These are phyloP conservation scores for Peromyscus leucopus DNA, from an alignment of 2,113 vertebrate species.

Conservation along the genomic window DNA sequence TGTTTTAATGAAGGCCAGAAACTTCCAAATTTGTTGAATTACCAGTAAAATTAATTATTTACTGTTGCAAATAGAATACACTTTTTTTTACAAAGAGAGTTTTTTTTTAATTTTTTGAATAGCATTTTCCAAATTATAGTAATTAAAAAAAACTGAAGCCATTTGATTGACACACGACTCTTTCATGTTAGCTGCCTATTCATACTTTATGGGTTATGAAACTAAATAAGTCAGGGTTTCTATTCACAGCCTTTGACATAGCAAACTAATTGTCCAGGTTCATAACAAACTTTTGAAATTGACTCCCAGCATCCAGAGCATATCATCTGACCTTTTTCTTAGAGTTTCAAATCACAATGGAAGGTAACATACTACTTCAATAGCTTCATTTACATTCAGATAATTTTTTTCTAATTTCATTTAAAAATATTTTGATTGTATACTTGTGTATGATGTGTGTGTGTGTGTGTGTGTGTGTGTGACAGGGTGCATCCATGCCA, in stretches of 20 bases:
- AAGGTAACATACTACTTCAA: background rate
- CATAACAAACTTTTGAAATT: conserved; percentile 36
- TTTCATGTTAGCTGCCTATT: background rate
- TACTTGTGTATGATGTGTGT: background rate
- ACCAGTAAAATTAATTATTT: conserved; percentile 18
- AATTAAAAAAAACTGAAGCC: background rate
- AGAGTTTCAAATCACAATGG: background rate
- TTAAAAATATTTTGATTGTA: background rate
- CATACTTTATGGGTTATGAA: conserved; percentile 9
- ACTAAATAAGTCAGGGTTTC: background rate
- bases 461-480: too few species aligned
- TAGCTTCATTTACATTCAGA: conserved; percentile 20
- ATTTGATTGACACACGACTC: background rate
- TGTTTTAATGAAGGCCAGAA: background rate
- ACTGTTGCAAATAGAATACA: background rate
- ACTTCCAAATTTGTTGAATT: conserved; percentile 2
- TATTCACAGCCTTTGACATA: conserved; percentile 11
- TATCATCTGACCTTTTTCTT: conserved; percentile 46
- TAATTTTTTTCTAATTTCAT: background rate
- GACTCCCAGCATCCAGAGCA: background rate
- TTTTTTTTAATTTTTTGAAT: background rate
- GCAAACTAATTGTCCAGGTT: conserved; percentile 31
- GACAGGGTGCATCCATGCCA: background rate
- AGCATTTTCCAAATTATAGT: conserved; percentile 22
- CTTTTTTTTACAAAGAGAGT: background rate